A percentile compares a stretch with the other conserved stretches of the same genome.
These are phyloP conservation scores for Melanogrammus aeglefinus DNA, from an alignment of 2,797 vertebrate species.

Conservation along the genomic window DNA sequence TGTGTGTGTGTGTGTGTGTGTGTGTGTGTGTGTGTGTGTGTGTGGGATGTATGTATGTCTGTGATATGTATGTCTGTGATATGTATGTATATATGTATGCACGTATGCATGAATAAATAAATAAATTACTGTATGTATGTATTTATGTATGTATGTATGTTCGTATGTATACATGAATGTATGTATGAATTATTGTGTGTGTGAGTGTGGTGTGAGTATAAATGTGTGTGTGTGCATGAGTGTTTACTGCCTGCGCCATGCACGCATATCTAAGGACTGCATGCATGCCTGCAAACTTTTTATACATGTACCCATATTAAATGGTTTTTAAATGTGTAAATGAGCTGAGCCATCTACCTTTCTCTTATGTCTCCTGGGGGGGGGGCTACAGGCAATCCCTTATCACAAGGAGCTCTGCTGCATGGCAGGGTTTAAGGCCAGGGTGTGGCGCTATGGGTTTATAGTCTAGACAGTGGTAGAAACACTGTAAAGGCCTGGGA, in stretches of 20 bases:
- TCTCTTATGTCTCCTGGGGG: not conserved
- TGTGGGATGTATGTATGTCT: not conserved
- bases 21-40: not conserved
- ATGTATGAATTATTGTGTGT: not conserved
- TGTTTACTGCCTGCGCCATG: not conserved
- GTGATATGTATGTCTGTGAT: not conserved
- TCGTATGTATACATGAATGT: conserved; percentile 34
- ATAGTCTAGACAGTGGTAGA: not conserved
- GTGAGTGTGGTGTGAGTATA: not conserved
- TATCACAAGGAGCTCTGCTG: not conserved
- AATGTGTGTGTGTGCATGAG: not conserved
- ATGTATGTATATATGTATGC: not conserved
- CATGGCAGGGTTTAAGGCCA: not conserved
- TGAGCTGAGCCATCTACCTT: not conserved
- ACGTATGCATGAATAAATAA: not conserved
- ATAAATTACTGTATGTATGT: not conserved
- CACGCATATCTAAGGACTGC: conserved; percentile 22
- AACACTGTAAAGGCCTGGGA: not conserved
- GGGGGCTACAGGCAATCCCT: not conserved
- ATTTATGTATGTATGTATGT: too few relatives aligned
- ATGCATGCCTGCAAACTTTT: not conserved
- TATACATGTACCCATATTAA: not conserved
- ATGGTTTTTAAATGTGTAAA: not conserved
- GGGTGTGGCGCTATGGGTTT: not conserved
- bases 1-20: not conserved